Conservation (phyloP, 2,888 invertebrate species). For the Argyra leucocephala region DNA sequence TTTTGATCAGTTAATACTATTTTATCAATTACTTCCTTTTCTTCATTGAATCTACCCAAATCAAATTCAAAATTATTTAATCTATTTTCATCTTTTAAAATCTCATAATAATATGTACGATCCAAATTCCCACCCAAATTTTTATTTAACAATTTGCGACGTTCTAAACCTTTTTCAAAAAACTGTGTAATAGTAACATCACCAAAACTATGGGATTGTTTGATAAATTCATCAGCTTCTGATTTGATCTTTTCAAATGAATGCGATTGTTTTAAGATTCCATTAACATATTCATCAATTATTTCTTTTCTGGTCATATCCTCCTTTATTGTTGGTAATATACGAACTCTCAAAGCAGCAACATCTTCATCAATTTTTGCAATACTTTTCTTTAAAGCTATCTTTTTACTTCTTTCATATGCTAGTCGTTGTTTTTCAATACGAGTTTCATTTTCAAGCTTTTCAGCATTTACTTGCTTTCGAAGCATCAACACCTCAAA, state of each 20-base stretch:
- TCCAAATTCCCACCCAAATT: slow-evolving; percentile 37
- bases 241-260: slow-evolving; percentile 27
- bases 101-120: slow-evolving; percentile 32
- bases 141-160: slow-evolving; percentile 35
- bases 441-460: slow-evolving; percentile 49
- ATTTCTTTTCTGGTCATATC: slow-evolving; percentile 36
- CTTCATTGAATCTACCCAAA: slow-evolving; percentile 25
- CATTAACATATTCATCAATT: slow-evolving; percentile 30
- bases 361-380: slow-evolving; percentile 34
- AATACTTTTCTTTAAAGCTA: slow-evolving; percentile 31
- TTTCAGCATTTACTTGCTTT: slow-evolving; percentile 38
- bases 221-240: slow-evolving; percentile 27
- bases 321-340: slow-evolving; percentile 44
- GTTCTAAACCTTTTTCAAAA: slow-evolving; percentile 33
- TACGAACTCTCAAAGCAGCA: slow-evolving; percentile 33
- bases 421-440: slow-evolving; percentile 59
- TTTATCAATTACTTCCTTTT: not conserved
- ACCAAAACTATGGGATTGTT: slow-evolving; percentile 27
- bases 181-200: slow-evolving; percentile 35
- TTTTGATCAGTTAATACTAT: too few relatives aligned
- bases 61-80: slow-evolving; percentile 29
- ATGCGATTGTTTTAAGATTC: slow-evolving; percentile 26
- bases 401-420: slow-evolving; percentile 38
- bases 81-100: slow-evolving; percentile 24
- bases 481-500: slow-evolving; percentile 40